These are phyloP conservation scores for Erythrocercus mccallii DNA, from an alignment of 2,113 vertebrate species.

Conservation along the genomic window DNA sequence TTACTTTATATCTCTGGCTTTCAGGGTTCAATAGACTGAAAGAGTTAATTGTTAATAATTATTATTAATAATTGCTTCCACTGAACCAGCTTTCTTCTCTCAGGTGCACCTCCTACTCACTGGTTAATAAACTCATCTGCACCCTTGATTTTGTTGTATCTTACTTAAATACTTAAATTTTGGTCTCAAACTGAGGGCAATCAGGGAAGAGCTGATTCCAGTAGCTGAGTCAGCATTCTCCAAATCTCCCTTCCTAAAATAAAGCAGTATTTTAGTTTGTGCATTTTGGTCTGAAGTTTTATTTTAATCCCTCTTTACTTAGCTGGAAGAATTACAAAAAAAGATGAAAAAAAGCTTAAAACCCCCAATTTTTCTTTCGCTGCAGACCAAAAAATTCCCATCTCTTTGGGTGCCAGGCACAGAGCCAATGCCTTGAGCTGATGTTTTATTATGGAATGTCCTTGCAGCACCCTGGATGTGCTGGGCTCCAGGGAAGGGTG, in stretches of 20 bases:
- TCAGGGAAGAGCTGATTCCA: background rate
- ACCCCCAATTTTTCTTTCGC: background rate
- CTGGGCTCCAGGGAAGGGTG: background rate
- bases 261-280: slow-evolving; percentile 65
- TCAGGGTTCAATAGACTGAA: background rate
- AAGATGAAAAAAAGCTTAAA: background rate
- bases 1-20: background rate
- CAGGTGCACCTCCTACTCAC: background rate
- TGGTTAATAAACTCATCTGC: background rate
- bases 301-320: slow-evolving; percentile 57
- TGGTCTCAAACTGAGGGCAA: background rate
- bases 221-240: slow-evolving; percentile 59
- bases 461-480: background rate
- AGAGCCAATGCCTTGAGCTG: background rate
- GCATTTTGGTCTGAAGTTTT: slow-evolving; percentile 25
- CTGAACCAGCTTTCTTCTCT: background rate
- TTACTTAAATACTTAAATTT: slow-evolving; percentile 35
- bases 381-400: background rate
- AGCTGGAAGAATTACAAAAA: slow-evolving; percentile 45
- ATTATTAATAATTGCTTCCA: background rate
- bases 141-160: background rate
- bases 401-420: background rate
- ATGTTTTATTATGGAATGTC: background rate
- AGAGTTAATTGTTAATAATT: background rate
- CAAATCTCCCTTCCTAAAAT: slow-evolving; percentile 69